A percentile compares a stretch with the other conserved stretches of the same genome.
Conservation (phyloP, 2,888 invertebrate genomes). For the Malachius bipustulatus region DNA sequence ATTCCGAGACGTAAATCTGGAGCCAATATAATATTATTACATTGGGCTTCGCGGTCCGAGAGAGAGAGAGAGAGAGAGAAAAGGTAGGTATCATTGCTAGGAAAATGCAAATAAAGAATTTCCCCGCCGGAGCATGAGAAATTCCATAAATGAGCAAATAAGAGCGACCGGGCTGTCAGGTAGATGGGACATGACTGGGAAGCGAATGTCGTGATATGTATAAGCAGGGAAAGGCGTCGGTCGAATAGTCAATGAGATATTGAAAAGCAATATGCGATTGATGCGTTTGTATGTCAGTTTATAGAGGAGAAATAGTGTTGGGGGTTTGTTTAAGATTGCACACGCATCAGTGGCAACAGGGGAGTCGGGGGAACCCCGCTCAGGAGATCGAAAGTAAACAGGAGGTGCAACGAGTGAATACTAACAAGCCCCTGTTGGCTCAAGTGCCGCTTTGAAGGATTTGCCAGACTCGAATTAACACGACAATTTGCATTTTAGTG, state of each 20-base stretch:
- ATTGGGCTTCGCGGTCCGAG: too few species aligned
- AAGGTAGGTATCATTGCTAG: too few species aligned
- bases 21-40: too few species aligned
- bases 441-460: slow-evolving; percentile 16
- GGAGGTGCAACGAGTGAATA: slow-evolving; percentile 27
- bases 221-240: too few species aligned
- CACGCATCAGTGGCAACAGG: too few species aligned
- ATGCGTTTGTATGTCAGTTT: slow-evolving; percentile 1
- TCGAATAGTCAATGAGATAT: not conserved
- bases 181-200: slow-evolving; percentile 1
- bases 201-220: not conserved
- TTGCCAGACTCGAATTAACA: slow-evolving; percentile 26
- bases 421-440: slow-evolving; percentile 28
- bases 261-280: slow-evolving; percentile 3
- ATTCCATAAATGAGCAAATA: slow-evolving; percentile 3
- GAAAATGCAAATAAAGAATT: slow-evolving; percentile 1
- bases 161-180: slow-evolving; percentile 1
- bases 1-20: too few species aligned
- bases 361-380: slow-evolving; percentile 9
- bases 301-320: not conserved
- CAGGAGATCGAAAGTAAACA: slow-evolving; percentile 31
- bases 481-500: slow-evolving; percentile 30
- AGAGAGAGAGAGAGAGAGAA: too few species aligned
- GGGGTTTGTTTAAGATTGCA: slow-evolving; percentile 3
- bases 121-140: slow-evolving; percentile 1